These are phyloP conservation scores for Eupeodes latifasciatus DNA, from an alignment of 2,888 invertebrate genomes.

Conservation along the genomic window DNA sequence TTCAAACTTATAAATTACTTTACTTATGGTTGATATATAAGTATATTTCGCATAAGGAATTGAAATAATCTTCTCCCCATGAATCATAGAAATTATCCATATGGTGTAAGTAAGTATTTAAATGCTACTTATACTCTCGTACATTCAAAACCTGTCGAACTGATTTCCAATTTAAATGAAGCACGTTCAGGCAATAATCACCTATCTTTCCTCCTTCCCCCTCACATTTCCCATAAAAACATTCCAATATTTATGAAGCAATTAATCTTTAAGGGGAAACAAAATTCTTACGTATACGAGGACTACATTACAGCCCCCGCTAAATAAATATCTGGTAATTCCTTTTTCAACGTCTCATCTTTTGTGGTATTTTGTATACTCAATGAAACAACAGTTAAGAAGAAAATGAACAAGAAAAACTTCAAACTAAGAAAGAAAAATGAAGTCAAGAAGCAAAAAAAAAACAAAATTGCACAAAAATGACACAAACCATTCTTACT, in stretches of 20 bases:
- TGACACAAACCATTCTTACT: conserved; percentile 64
- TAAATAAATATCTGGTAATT: conserved; percentile 17
- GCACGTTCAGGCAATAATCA: conserved; percentile 31
- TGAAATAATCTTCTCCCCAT: no score
- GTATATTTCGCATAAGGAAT: no score
- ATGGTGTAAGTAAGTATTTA: neutral
- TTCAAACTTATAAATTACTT: no score
- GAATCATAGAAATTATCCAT: neutral
- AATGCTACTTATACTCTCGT: conserved; percentile 4
- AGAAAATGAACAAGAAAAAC: neutral
- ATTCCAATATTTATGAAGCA: conserved; percentile 26
- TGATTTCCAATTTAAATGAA: conserved; percentile 16
- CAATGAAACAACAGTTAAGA: conserved; percentile 9
- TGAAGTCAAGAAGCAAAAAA: neutral
- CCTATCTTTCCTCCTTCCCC: neutral
- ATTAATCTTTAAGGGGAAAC: conserved; percentile 21
- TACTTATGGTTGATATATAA: no score
- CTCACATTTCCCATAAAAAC: neutral
- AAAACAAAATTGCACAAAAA: conserved; percentile 43
- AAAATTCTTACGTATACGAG: neutral
- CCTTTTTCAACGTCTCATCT: conserved; percentile 23
- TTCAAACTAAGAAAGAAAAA: neutral
- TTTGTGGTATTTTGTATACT: conserved; percentile 6
- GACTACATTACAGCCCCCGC: neutral
- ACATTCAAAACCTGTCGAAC: conserved; percentile 11